Conservation (phyloP, 2,797 vertebrate species). For the Limosa lapponica region DNA sequence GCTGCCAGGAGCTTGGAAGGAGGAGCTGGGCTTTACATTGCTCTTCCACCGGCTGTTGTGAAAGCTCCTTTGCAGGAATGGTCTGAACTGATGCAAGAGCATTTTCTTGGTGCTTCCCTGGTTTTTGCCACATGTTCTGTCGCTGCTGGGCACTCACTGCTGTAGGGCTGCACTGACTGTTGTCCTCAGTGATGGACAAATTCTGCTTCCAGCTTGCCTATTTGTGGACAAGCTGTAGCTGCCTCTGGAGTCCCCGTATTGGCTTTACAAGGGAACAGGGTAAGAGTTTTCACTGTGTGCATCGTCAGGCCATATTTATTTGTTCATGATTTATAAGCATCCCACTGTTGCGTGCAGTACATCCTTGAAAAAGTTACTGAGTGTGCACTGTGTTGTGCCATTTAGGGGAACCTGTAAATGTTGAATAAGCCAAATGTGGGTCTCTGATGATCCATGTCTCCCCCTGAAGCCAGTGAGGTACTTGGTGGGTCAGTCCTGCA, state of each 20-base stretch:
- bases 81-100: background rate
- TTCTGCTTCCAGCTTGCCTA: background rate
- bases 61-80: background rate
- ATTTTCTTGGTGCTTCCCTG: background rate
- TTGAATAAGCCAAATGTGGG: background rate
- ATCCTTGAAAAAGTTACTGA: background rate
- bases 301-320: background rate
- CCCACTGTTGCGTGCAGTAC: background rate
- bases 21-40: accelerated
- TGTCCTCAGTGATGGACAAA: background rate
- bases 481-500: background rate
- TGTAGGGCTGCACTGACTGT: background rate
- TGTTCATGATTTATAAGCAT: background rate
- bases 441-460: accelerated
- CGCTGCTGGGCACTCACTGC: background rate
- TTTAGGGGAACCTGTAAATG: background rate
- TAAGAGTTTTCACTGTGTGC: background rate
- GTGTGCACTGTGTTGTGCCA: background rate
- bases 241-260: background rate
- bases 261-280: background rate
- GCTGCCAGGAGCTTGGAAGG: background rate
- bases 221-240: background rate
- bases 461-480: background rate
- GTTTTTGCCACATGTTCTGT: background rate
- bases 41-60: background rate